These are phyloP conservation scores for Chondrosia reniformis DNA, from an alignment of 37 sponge, comb jelly and placozoan genomes.

Conservation along the genomic window DNA sequence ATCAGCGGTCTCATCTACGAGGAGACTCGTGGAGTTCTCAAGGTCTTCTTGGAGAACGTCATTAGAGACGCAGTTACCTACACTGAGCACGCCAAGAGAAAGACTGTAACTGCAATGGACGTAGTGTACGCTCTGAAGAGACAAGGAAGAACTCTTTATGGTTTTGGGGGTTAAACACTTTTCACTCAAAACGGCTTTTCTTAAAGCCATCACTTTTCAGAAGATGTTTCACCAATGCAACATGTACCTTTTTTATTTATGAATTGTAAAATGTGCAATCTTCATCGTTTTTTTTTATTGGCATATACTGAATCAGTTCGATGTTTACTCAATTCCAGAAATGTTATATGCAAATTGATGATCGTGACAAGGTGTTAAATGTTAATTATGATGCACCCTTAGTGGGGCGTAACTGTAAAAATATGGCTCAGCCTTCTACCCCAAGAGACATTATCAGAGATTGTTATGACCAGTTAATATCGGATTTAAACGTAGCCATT, in stretches of 20 bases:
- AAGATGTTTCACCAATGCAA: not conserved
- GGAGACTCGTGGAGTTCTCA: constrained; percentile 97
- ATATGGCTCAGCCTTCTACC: too few species aligned
- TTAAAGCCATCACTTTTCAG: constrained; percentile 45
- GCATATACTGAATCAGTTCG: too few species aligned
- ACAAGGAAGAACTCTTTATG: constrained; percentile 96
- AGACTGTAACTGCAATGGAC: constrained; percentile 99
- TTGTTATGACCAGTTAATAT: too few species aligned
- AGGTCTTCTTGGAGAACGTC: constrained; percentile 97
- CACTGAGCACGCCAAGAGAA: constrained; percentile 99
- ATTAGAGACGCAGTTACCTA: constrained; percentile 98
- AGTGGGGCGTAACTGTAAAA: too few species aligned
- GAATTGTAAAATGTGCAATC: too few species aligned
- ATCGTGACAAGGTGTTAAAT: too few species aligned
- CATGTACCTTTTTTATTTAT: not conserved
- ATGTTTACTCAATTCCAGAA: too few species aligned
- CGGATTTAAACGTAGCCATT: too few species aligned
- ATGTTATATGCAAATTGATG: too few species aligned
- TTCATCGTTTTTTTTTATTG: too few species aligned
- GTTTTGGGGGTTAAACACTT: constrained; percentile 87
- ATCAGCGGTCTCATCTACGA: constrained; percentile 97
- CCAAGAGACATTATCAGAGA: too few species aligned
- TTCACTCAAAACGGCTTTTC: constrained; percentile 42
- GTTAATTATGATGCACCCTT: too few species aligned
- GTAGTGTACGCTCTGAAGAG: constrained; percentile 98